Conservation (phyloP, 2,888 invertebrate species). For the Ormyrus labotus region DNA sequence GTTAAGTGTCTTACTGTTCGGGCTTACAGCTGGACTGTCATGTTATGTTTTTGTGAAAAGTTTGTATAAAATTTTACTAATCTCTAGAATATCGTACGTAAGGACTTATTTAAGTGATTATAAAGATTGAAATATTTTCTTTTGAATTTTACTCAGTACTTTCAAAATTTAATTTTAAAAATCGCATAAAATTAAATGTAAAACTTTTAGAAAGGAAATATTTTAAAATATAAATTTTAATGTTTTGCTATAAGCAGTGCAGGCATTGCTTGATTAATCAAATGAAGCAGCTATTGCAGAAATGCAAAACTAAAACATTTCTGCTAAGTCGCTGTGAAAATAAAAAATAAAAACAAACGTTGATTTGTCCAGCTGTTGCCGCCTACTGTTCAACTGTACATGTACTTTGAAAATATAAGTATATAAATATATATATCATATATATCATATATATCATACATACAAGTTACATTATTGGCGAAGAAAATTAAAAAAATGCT, state of each 20-base stretch:
- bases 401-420: slow-evolving; percentile 60
- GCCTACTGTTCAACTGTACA: slow-evolving; percentile 72
- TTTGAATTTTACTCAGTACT: too few relatives aligned
- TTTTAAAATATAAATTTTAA: slow-evolving; percentile 4
- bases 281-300: background rate
- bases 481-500: slow-evolving; percentile 24
- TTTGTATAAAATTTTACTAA: slow-evolving; percentile 19
- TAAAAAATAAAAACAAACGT: slow-evolving; percentile 37
- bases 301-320: background rate
- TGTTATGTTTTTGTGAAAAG: too few relatives aligned
- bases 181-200: too few relatives aligned
- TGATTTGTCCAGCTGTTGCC: slow-evolving; percentile 71
- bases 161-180: too few relatives aligned
- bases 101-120: too few relatives aligned
- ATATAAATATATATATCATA: slow-evolving; percentile 37
- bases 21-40: slow-evolving; percentile 70
- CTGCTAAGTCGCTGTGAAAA: slow-evolving; percentile 28
- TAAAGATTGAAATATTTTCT: too few relatives aligned
- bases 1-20: slow-evolving; percentile 75
- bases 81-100: too few relatives aligned
- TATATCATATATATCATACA: slow-evolving; percentile 7
- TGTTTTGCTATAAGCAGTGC: slow-evolving; percentile 46
- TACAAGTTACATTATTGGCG: slow-evolving; percentile 48
- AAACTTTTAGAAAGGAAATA: too few relatives aligned
- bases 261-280: slow-evolving; percentile 58